A percentile compares a stretch with the other conserved stretches of the same genome.
Conservation (phyloP, 2,113 vertebrate species). For the Oryzias melastigma region DNA sequence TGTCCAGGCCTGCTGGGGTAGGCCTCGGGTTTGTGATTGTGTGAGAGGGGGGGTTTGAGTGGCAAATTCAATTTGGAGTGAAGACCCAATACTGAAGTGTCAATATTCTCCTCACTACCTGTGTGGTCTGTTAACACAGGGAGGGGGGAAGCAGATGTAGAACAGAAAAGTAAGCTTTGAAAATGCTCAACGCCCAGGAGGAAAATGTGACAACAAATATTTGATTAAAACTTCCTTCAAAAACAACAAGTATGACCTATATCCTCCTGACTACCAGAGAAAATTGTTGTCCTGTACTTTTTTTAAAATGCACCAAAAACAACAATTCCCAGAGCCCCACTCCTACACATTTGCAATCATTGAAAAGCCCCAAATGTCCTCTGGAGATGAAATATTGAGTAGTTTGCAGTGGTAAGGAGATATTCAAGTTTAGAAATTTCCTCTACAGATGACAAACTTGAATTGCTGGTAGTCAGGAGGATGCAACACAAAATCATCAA, state of each 20-base stretch:
- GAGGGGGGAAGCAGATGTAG: slow-evolving; percentile 68
- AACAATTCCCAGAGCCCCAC: no score
- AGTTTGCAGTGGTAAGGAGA: no score
- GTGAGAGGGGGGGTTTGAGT: slow-evolving; percentile 77
- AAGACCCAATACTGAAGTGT: slow-evolving; percentile 79
- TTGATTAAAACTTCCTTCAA: slow-evolving; percentile 17
- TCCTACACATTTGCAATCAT: no score
- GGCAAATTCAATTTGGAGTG: slow-evolving; percentile 81
- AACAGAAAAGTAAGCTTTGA: slow-evolving; percentile 57
- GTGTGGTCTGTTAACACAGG: slow-evolving; percentile 81
- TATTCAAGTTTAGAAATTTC: no score
- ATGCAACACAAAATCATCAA: neutral
- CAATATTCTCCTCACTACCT: slow-evolving; percentile 86
- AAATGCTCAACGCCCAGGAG: slow-evolving; percentile 42
- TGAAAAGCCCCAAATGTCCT: no score
- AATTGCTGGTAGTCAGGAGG: no score
- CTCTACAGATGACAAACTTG: no score
- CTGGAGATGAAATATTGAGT: no score
- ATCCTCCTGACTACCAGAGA: no score
- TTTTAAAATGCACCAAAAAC: no score
- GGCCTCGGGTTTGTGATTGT: slow-evolving; percentile 76
- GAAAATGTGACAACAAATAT: slow-evolving; percentile 52
- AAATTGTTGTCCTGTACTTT: no score
- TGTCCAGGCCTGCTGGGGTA: slow-evolving; percentile 80
- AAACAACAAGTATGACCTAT: slow-evolving; percentile 16